phyloP scores from a whole-genome alignment of 2,797 vertebrate species.

The Echiichthys vipera region DNA sequence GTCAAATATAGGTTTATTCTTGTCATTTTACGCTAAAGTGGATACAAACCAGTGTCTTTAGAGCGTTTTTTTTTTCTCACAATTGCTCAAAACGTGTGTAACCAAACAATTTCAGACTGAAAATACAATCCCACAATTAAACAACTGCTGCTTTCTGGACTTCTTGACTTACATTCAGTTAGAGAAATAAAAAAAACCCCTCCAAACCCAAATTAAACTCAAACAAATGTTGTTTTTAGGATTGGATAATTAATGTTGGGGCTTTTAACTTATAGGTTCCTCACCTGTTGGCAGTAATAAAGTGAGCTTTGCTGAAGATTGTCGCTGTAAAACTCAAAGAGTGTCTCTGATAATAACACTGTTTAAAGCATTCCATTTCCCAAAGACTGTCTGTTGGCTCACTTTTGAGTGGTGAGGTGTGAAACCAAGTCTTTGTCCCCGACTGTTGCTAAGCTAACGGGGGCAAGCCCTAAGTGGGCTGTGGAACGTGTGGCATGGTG shows the following conservation, averaged over 20 bases:
- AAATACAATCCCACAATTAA: not conserved
- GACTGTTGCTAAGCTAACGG: conserved; percentile 74
- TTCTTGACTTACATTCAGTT: not conserved
- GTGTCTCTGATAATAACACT: not conserved
- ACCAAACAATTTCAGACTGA: not conserved
- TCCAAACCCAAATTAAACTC: not conserved
- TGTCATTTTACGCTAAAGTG: not conserved
- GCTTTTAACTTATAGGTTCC: not conserved
- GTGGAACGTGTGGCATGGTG: conserved; percentile 79
- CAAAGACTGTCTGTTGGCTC: conserved; percentile 22
- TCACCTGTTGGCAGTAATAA: not conserved
- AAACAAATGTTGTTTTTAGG: not conserved
- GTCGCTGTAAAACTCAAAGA: conserved; percentile 1
- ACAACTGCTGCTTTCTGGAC: not conserved
- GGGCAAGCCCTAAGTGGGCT: conserved; percentile 76
- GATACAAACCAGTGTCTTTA: not conserved
- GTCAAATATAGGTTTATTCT: not conserved
- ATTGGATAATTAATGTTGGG: not conserved
- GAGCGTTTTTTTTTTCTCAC: not conserved
- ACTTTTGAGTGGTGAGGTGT: conserved; percentile 48
- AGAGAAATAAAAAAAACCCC: not conserved
- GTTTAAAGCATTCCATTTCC: conserved; percentile 31
- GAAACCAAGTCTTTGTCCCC: conserved; percentile 70
- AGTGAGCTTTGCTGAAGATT: not conserved
- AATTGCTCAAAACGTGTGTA: not conserved